Conservation (phyloP, 2,888 invertebrate species). For the Diarsia rubi region DNA sequence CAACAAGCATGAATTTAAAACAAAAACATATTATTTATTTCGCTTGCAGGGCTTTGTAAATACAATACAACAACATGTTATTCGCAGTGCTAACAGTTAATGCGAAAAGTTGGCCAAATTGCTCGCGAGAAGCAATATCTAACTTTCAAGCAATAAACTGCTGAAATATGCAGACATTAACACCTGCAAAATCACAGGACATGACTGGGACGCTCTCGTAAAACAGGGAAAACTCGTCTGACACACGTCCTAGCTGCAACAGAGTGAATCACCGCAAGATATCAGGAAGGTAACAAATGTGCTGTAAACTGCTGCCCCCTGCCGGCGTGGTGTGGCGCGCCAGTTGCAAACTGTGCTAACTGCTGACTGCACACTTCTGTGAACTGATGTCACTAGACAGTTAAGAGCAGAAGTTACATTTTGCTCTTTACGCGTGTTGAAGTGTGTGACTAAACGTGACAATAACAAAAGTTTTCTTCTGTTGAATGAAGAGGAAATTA, state of each 20-base stretch:
- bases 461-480: not conserved
- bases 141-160: conserved; percentile 9
- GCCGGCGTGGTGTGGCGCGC: conserved; percentile 1
- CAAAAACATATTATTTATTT: not conserved
- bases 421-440: not conserved
- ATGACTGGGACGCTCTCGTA: conserved; percentile 16
- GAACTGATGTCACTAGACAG: not conserved
- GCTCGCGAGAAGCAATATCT: conserved; percentile 1
- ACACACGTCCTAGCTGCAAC: conserved; percentile 33
- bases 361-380: conserved; percentile 33
- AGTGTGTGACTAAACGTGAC: not conserved
- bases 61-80: not conserved
- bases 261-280: conserved; percentile 49
- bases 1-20: not conserved
- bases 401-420: not conserved
- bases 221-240: conserved; percentile 39
- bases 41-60: not conserved
- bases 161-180: conserved; percentile 5
- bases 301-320: conserved; percentile 35
- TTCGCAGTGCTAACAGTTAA: not conserved
- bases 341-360: conserved; percentile 25
- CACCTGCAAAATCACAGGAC: conserved; percentile 23
- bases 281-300: conserved; percentile 58
- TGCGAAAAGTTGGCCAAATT: not conserved
- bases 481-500: no score